Conservation (phyloP, 2,113 vertebrate species). For the Raphicerus campestris region DNA sequence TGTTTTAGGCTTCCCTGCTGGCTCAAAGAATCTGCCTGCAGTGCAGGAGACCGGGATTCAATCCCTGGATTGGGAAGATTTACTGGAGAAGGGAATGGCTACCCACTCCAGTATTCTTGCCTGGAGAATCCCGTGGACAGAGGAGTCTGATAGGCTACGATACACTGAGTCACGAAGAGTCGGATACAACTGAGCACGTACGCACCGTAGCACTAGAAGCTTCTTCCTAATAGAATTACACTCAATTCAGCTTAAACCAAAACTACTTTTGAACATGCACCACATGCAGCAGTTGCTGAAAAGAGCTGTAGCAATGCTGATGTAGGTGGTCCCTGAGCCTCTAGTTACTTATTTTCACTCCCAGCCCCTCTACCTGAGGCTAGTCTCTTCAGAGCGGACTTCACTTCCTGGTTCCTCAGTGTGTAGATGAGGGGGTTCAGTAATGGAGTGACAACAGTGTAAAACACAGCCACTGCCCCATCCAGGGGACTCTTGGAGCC, state of each 20-base stretch:
- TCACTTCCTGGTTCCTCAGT: conserved; percentile 72
- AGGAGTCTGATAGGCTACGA: background rate
- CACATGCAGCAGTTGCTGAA: background rate
- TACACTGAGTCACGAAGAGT: background rate
- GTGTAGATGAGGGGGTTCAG: conserved; percentile 71
- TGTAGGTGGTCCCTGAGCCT: background rate
- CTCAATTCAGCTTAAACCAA: background rate
- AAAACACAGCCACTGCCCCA: conserved; percentile 59
- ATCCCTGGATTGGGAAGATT: background rate
- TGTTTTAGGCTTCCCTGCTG: background rate
- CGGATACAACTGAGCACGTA: background rate
- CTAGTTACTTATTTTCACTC: background rate
- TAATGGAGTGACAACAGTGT: conserved; percentile 66
- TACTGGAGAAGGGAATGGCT: background rate
- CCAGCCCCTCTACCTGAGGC: background rate
- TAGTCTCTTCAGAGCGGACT: conserved; percentile 55
- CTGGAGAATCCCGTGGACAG: background rate
- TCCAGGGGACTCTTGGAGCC: conserved; percentile 43
- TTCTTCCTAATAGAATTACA: background rate
- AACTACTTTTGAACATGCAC: background rate
- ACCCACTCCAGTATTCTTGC: background rate
- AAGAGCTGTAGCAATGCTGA: background rate
- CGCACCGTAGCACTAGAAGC: background rate
- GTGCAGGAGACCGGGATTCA: background rate
- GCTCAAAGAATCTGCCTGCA: background rate